Base-by-base conservation (phyloP, 1,140 invertebrate species). In the Aphelenchoides besseyi region DNA sequence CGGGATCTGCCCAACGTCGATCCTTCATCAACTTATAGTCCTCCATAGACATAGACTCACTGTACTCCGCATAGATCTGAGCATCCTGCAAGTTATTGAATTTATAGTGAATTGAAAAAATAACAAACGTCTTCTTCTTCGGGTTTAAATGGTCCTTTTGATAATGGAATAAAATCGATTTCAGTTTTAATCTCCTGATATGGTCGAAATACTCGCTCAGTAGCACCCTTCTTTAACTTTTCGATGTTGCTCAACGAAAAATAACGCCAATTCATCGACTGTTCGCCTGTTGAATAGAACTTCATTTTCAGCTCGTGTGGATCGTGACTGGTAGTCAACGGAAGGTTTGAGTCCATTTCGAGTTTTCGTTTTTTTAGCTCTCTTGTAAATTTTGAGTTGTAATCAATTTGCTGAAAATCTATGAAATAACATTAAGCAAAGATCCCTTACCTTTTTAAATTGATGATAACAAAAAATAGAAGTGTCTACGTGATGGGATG, bases 151-250 rank as follows among this genome's bases (percentile, higher is more conserved):
- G 63, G 63, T 30, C 28, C 59, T n/a, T n/a, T 61, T 2, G 59
- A 61, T n/a, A 61, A 36, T 29, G 59, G 59, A 26, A 61, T 61
- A 26, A 61, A 61, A n/a, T n/a, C n/a, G 18, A 26, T 61, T 61
- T 61, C 59, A 16, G 59, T 18, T n/a, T 36, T 16, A 26, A 18
- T 33, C 1, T 1, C 16, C 32, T 9, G n/a, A 37, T 33, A n/a
- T 28, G 16, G 16, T 28, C 63, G 30, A 33, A 66, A 66, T n/a
- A 66, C 36, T 12, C 63, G 63, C 32, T 66, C 63, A 29, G 30
- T 66, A 9, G 63, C 26, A 16, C n/a, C n/a, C 1, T 66, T 29
- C 36, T 66, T 37, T 32, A 66, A 41, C 36, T n/a, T 53, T 35
- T 37, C 12, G 55, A 8, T 23, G 5, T 59, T 59, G 18, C 5